phyloP scores from a whole-genome alignment of 2,113 vertebrate genomes.

The Melanocharis versteri region DNA sequence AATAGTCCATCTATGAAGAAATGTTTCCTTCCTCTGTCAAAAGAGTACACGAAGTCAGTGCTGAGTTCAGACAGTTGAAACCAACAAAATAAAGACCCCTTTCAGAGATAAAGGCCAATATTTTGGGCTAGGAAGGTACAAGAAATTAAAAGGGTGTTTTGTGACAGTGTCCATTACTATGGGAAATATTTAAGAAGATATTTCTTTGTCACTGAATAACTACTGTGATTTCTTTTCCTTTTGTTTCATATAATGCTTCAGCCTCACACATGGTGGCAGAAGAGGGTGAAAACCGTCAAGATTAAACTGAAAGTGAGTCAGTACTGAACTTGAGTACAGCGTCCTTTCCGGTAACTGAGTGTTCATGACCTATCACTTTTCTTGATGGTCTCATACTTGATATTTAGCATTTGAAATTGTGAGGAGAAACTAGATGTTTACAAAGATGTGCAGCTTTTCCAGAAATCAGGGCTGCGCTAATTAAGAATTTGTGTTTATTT shows the following conservation, averaged over 20 bases:
- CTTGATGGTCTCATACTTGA: not conserved
- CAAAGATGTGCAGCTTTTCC: not conserved
- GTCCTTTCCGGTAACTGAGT: not conserved
- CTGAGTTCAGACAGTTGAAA: not conserved
- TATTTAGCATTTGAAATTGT: not conserved
- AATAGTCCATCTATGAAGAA: not conserved
- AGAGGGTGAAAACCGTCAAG: not conserved
- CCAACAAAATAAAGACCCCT: not conserved
- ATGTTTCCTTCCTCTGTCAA: not conserved
- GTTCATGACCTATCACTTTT: not conserved
- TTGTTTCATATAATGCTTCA: not conserved
- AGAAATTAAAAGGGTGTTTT: not conserved
- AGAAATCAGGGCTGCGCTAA: not conserved
- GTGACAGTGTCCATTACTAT: not conserved
- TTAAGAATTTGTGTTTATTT: not conserved
- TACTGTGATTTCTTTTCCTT: not conserved
- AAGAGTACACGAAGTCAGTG: not conserved
- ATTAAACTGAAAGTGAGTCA: not conserved
- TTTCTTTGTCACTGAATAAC: not conserved
- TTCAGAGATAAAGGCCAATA: not conserved
- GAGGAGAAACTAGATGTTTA: not conserved
- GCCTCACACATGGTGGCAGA: not conserved
- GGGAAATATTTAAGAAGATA: not conserved
- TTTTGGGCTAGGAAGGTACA: not conserved
- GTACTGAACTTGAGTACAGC: not conserved